phyloP scores from a whole-genome alignment of 2,797 vertebrate genomes.

The Podarcis siculus region DNA sequence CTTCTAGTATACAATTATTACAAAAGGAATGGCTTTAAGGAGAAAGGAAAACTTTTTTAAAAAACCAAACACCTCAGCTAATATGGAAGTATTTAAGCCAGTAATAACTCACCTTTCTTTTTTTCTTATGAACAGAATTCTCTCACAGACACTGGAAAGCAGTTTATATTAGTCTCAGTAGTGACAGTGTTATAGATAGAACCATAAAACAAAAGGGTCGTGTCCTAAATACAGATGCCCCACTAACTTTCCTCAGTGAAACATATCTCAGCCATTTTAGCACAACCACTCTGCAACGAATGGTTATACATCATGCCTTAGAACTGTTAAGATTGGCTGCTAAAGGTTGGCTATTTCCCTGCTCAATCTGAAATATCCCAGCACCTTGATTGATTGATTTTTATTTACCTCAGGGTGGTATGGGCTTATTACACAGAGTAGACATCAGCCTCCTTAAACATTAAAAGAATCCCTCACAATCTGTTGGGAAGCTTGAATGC shows the following conservation, averaged over 20 bases:
- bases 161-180: neutral
- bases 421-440: neutral
- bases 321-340: neutral
- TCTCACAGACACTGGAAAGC: neutral
- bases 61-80: neutral
- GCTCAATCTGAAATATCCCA: neutral
- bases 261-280: neutral
- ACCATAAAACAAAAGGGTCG: neutral
- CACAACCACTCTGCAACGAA: neutral
- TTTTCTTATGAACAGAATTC: neutral
- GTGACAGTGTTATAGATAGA: neutral
- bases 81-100: neutral
- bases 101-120: slow-evolving; percentile 14
- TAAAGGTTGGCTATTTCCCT: neutral
- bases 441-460: neutral
- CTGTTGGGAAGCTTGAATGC: neutral
- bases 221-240: neutral
- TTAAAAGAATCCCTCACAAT: neutral
- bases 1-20: neutral
- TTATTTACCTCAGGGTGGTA: neutral
- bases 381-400: neutral
- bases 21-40: neutral
- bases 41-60: neutral
- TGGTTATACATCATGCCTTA: neutral
- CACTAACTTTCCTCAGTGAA: neutral